Evolutionary conservation across 1,140 invertebrate species (phyloP), one percentile per base, ranked within the genome.

Genomic region (Calycopis cecrops): DNA sequence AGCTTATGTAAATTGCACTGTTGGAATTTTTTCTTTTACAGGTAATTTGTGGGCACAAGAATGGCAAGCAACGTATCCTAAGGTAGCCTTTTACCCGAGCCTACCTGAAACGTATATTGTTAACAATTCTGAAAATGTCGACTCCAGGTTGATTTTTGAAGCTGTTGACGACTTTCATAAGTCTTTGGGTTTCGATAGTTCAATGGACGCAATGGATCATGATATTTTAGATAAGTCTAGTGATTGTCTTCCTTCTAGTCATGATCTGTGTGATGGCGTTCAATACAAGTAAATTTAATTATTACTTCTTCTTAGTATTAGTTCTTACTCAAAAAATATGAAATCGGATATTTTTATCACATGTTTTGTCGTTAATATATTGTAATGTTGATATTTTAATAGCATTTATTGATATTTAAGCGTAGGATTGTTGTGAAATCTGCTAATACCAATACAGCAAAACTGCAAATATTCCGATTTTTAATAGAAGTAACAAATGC

Each of bases 1-100:
- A n/a, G n/a, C n/a, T n/a, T n/a, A n/a, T n/a, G n/a, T n/a, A n/a
- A n/a, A n/a, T n/a, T n/a, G n/a, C n/a, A n/a, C n/a, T n/a, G n/a
- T n/a, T n/a, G n/a, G n/a, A n/a, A n/a, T n/a, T n/a, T n/a, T n/a
- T n/a, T n/a, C n/a, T 12, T 53, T 56, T 48, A 28, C 65, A 93
- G 94, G 94, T 18, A 96, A 97, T 69, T 92, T 97, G 90, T 97
- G 95, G 95, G 93, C 93, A 0, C 94, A 97, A 80, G 89, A 89
- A 2, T 97, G 95, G 95, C 84, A 85, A 18, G 91, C 93, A 59
- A 89, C 96, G 28, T 91, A 90, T 42, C 88, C 93, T 10, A 88
- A 94, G 14, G 90, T 92, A 0, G 81, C 89, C 17, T 92, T 94
- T 0, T 95, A 90, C 81, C 91, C 92, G 0, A 87, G 91, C 4